Conservation (phyloP, 2,797 vertebrate genomes). For the Kryptolebias ocellatus region DNA sequence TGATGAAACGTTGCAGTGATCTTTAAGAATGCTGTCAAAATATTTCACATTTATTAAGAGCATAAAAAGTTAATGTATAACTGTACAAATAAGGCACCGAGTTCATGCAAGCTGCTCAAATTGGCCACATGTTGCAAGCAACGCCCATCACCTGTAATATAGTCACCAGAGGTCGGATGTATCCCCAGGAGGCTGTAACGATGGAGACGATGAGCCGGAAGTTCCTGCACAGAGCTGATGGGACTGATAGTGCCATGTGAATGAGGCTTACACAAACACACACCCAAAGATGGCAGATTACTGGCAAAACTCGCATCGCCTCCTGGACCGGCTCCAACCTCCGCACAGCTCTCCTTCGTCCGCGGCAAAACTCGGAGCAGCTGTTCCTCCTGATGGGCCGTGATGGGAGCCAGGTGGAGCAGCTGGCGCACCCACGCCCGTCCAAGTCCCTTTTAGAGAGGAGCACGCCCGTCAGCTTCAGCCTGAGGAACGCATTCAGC, state of each 20-base stretch:
- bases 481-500: slow-evolving; percentile 53
- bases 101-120: slow-evolving; percentile 8
- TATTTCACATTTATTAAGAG: not conserved
- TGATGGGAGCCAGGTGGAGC: slow-evolving; percentile 32
- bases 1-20: not conserved
- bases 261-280: slow-evolving; percentile 13
- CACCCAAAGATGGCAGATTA: slow-evolving; percentile 10
- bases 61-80: not conserved
- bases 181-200: slow-evolving; percentile 15
- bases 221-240: slow-evolving; percentile 5
- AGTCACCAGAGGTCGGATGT: slow-evolving; percentile 7
- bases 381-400: slow-evolving; percentile 1
- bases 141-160: slow-evolving; percentile 13
- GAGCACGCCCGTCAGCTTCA: slow-evolving; percentile 27
- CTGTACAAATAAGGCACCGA: not conserved
- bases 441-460: not conserved
- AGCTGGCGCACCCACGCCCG: not conserved
- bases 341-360: not conserved
- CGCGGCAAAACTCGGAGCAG: not conserved
- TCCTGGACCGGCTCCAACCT: not conserved
- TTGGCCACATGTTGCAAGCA: slow-evolving; percentile 6
- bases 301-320: not conserved
- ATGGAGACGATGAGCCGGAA: slow-evolving; percentile 12
- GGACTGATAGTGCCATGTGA: not conserved
- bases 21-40: not conserved